Evolutionary conservation across 1,140 invertebrate species (phyloP), one percentile per base, ranked within the genome.

Genomic region (Chironomus striatipennis): DNA sequence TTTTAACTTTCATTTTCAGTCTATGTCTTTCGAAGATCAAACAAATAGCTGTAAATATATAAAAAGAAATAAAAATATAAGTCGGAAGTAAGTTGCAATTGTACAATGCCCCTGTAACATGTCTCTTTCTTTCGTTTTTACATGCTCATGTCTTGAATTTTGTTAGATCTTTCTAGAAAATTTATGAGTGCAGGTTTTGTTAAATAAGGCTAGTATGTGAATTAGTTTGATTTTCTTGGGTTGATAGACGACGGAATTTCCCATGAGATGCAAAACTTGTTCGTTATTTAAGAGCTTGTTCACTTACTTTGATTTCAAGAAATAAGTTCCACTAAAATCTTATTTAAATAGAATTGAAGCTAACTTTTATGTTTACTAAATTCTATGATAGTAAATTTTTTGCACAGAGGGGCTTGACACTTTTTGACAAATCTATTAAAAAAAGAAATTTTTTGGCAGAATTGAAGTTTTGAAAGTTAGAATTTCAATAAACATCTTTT

Each of bases 31-130:
- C 20, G 65, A 20, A 18, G 20, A 17, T 18, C 10, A 57, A 57
- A 12, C 65, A 70, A 70, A 18, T 70, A 10, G 3, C 20, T 70
- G 20, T 70, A 70, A 18, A 34, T 34, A 34, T 20, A 70, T 21
- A 70, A 70, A 70, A 70, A 67, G 15, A 67, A 70, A 70, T 18
- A 18, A 17, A 70, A 70, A 70, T n/a, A 70, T 9, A 70, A 67
- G n/a, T 67, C 15, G 65, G 65, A 70, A 70, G 65, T 70, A 70
- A 70, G 20, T 18, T 70, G 20, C 15, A 5, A 12, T 57, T 57
- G 47, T 57, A 57, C 47, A 57, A 1, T 57, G 47, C n/a, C 47
- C 47, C 47, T 7, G 12, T 57, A 57, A 57, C 47, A 57, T 57
- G 15, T 47, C 12, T 57, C 3, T n/a, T n/a, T 57, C 47, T 57